A percentile compares a stretch with the other conserved stretches of the same genome.
phyloP scores from a whole-genome alignment of 2,797 vertebrate species.

The Phoebastria nigripes region DNA sequence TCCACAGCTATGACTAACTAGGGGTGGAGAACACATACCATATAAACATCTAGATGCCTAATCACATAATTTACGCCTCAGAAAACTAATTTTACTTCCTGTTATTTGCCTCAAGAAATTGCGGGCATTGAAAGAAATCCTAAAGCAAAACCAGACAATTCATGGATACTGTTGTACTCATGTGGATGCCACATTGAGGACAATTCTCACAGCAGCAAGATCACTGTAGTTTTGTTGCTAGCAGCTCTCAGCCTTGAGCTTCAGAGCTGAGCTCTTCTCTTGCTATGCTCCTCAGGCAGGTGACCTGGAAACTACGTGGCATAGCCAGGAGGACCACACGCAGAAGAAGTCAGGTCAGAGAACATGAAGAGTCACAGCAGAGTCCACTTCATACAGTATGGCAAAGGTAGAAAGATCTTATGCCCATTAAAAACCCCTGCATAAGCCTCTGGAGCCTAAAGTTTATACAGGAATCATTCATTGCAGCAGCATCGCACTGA shows the following conservation, averaged over 20 bases:
- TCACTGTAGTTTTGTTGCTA: not conserved
- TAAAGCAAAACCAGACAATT: not conserved
- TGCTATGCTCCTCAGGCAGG: not conserved
- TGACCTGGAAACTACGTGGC: not conserved
- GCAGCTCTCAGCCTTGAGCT: not conserved
- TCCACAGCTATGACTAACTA: not conserved
- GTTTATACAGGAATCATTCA: not conserved
- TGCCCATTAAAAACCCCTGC: not conserved
- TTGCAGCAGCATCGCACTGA: not conserved
- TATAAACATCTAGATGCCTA: not conserved
- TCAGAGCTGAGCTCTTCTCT: not conserved
- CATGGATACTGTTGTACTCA: not conserved
- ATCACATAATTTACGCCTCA: not conserved
- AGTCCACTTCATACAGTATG: not conserved
- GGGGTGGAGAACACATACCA: not conserved
- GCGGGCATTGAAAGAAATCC: not conserved
- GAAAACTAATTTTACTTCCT: not conserved
- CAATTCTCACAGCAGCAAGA: not conserved
- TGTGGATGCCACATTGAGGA: rapidly evolving
- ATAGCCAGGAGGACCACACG: not conserved
- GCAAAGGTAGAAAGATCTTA: rapidly evolving
- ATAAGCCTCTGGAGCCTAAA: not conserved
- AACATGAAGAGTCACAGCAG: no score
- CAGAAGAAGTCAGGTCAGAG: not conserved
- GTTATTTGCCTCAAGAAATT: not conserved